Evolutionary conservation across 2,888 invertebrate genomes (phyloP), one percentile per base, ranked within the genome.

Genomic region (Oscheius onirici): DNA sequence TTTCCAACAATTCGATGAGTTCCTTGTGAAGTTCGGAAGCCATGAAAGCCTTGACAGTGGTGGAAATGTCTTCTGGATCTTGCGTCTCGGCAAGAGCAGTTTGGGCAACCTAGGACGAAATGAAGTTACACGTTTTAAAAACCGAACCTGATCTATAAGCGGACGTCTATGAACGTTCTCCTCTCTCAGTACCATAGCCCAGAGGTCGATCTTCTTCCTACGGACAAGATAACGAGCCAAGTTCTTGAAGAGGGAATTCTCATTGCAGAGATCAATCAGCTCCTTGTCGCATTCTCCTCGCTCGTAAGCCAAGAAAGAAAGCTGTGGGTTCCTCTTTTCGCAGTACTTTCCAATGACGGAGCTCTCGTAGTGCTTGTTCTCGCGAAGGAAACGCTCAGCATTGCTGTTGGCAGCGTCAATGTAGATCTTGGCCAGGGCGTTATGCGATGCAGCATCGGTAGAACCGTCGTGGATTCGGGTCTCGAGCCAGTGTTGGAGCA

Each of bases 1-100:
- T 99, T 90, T 99, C 99, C 0, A 99, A 91, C 71, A 99, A 90
- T 88, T 99, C 99, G 80, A 99, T 99, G 69, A 99, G 91, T 63
- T 99, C 99, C 88, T 99, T 99, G 44, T 99, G 99, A 86, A 99
- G 90, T 90, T 99, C 97, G 15, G 99, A 97, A 0, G 97, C 95
- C 97, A 99, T 99, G 90, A 99, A 99, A 0, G 99, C 97, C 89
- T 99, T 99, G 10, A 99, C 99, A 0, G 99, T 97, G 0, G 97
- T 95, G 0, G 97, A 97, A 87, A 99, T 97, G 88, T 99, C 99
- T 88, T 99, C 99, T 0, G 99, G 97, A 89, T 99, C 97, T 90
- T 99, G 97, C 0, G 97, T 99, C 89, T 99, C 99, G 5, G 86
- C 84, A 13, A 99, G 91, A 0, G 99, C 99, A 3, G 97, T 99